phyloP scores from a whole-genome alignment of 2,113 vertebrate genomes.

The Glaucomys volans region DNA sequence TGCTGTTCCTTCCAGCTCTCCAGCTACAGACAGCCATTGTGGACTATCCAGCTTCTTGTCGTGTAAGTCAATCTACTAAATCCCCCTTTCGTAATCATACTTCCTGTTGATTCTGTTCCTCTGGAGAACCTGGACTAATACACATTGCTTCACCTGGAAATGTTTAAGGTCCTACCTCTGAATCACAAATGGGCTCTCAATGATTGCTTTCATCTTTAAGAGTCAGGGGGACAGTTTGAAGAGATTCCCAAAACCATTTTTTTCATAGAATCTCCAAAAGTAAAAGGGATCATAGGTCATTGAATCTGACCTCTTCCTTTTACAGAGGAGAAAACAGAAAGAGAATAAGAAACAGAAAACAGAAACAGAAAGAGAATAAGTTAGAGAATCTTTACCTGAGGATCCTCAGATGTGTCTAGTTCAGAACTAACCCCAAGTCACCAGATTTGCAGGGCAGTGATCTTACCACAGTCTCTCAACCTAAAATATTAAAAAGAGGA shows the following conservation, averaged over 20 bases:
- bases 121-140: too few species aligned
- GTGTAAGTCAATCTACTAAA: too few species aligned
- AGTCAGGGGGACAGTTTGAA: not conserved
- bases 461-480: not conserved
- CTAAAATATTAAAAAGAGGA: slow-evolving; percentile 52
- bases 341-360: too few species aligned
- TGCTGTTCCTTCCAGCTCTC: too few species aligned
- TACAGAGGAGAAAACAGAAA: not conserved
- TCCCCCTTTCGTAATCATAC: too few species aligned
- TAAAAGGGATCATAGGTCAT: not conserved
- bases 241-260: not conserved
- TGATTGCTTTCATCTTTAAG: not conserved
- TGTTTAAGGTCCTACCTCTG: not conserved
- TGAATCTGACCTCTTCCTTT: not conserved
- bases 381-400: not conserved
- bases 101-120: too few species aligned
- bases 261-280: slow-evolving; percentile 25
- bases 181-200: not conserved
- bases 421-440: not conserved
- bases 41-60: too few species aligned
- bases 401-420: not conserved
- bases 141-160: not conserved
- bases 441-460: not conserved
- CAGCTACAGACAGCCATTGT: too few species aligned
- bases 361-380: not conserved